A percentile compares a stretch with the other conserved stretches of the same genome.
These are phyloP conservation scores for Sialia sialis DNA, from an alignment of 2,113 vertebrate species.

Conservation along the genomic window DNA sequence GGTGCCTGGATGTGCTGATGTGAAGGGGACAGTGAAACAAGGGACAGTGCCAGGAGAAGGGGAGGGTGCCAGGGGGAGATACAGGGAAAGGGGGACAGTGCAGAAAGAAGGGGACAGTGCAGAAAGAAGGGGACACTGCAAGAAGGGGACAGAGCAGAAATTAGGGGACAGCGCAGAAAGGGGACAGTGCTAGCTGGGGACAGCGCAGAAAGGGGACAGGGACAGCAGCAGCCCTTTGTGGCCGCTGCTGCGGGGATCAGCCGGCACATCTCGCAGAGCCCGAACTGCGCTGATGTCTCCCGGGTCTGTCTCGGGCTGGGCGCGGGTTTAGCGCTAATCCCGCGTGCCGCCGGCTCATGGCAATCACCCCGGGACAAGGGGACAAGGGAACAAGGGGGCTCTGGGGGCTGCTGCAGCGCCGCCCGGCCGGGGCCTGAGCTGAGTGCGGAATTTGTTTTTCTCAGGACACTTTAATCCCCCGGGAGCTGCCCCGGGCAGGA, in stretches of 20 bases:
- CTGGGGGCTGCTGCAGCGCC: neutral
- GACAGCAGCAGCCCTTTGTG: slow-evolving; percentile 26
- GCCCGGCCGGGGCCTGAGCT: neutral
- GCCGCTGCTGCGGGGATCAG: slow-evolving; percentile 11
- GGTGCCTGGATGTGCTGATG: too few species aligned
- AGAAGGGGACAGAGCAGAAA: too few species aligned
- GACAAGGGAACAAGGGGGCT: slow-evolving; percentile 16
- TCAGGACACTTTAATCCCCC: slow-evolving; percentile 26
- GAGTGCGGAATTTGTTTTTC: neutral
- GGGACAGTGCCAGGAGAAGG: too few species aligned
- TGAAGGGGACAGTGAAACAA: rapidly evolving
- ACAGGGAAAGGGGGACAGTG: too few species aligned
- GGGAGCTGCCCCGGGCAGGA: neutral
- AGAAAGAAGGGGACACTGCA: rapidly evolving
- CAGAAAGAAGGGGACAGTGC: too few species aligned
- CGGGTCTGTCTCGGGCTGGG: neutral
- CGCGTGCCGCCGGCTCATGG: neutral
- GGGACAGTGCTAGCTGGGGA: too few species aligned
- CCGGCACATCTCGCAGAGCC: slow-evolving; percentile 26
- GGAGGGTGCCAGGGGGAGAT: too few species aligned
- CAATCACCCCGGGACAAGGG: too few species aligned
- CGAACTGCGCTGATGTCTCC: slow-evolving; percentile 38
- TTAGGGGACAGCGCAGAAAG: too few species aligned
- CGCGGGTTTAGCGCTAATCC: neutral
- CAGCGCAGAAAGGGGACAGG: neutral